Base-by-base conservation (phyloP, 2,888 invertebrate genomes). In the Temnothorax unifasciatus region DNA sequence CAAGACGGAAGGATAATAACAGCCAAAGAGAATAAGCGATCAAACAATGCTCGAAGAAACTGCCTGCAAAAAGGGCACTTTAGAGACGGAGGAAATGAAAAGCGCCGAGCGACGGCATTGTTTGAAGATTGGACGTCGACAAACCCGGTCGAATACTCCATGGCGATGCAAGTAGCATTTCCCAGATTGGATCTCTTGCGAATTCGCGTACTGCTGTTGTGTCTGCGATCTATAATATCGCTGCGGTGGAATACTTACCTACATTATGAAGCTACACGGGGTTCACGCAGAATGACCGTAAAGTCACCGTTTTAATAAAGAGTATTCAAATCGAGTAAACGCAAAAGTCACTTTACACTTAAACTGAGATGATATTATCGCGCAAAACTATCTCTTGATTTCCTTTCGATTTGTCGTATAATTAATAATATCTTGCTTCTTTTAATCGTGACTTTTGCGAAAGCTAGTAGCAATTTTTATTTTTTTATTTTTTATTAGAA, bases 31-130 rank as follows among this genome's bases (percentile, higher is more conserved):
- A 81, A 71, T 81, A 81, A 81, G 79, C 71, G 79, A 81, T 81
- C 79, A 81, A 81, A 81, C 79, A 81, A 81, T 71, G 59, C 71
- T 81, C 47, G 79, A 81, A 81, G 69, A 81, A 81, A 81, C 47
- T 81, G 69, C 29, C 13, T 71, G 79, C 69, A 81, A 81, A 81
- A 81, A 81, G 71, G 79, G 71, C 79, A 81, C 79, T 81, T 81
- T 71, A 59, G 50, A 81, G 59, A 81, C 59, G 79, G 21, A 81
- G 79, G 71, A 81, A 81, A 81, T 71, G 79, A 81, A 81, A 81
- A 81, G 79, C 79, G 21, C 47, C 71, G 71, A 68, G 54, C 29
- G 68, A 47, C 38, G 71, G 79, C 38, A 81, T 81, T 81, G 79
- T 81, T 69, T 81, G 71, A 71, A 71, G 59, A 81, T 81, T 81